Base-by-base conservation (phyloP, 2,113 vertebrate species). In the Genyomyrus donnyi region DNA sequence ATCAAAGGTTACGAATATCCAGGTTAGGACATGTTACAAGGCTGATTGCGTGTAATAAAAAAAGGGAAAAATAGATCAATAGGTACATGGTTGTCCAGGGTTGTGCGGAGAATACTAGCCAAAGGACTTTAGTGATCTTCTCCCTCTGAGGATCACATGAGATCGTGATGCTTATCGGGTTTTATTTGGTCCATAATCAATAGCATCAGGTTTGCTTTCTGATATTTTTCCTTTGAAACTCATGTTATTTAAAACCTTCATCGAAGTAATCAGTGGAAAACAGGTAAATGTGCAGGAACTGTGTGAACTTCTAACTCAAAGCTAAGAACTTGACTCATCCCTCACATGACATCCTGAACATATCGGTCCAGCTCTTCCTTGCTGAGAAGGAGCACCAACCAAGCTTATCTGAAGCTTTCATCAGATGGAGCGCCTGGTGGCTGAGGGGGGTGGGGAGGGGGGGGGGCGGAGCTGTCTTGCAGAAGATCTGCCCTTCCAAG, bases 131-230 rank as follows among this genome's bases (percentile, higher is more conserved):
- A 87, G 84, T 85, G 62, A 27, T 85, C 70, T 56, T 62, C 48
- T 58, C 53, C 58, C 86, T 89, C 89, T 85, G 77, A 88, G 45
- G 31, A 31, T 62, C 88, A 66, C 45, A 87, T 84, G 49, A 31
- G 24, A 88, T 66, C 58, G 1, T 52, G 27, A 89, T 53, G 8
- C 74, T n/a, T 88, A n/a, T 31, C 31, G 39, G 80, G 56, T 90
- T 90, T 90, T 66, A 85, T 90, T 89, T 83, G 11, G 48, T 70
- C 19, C 66, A 89, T 56, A 89, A 39, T 85, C 80, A 21, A 90
- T 66, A 46, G 52, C 77, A 31, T 35, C 24, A 85, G 50, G 49
- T 24, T 52, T 48, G 19, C 46, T 89, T 85, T 89, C 46, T 70
- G 70, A 24, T 46, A 52, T 80, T 89, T 84, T 56, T 56, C 53